Base-by-base conservation (phyloP, 2,888 invertebrate genomes). In the Dynastes maya region DNA sequence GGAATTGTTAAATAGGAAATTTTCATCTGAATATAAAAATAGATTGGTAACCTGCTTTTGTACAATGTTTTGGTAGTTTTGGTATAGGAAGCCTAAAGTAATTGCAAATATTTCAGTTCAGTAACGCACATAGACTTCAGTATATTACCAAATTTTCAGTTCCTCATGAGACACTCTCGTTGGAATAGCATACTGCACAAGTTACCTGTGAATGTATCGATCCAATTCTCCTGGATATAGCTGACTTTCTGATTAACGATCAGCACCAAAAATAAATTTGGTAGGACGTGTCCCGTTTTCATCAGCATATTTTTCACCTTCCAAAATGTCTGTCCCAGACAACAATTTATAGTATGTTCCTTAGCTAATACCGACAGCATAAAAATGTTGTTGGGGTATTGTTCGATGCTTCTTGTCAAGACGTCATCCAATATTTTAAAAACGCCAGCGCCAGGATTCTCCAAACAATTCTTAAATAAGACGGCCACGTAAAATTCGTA, bases 361-460 rank as follows among this genome's bases (percentile, higher is more conserved):
- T 88, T 88, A n/a, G 90, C 89, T 78, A 90, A 85, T 22, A 90
- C 86, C 49, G 91, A 89, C 37, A 93, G 85, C 8, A 93, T 84
- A 78, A 89, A 90, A 72, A 92, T 87, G 86, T 94, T 94, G 79
- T 92, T 90, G 0, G 93, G 92, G 85, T 90, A 93, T 45, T 88
- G 88, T 6, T 85, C 83, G 1, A 92, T 84, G 0, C 90, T 90
- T 40, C 86, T 84, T 58, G 84, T 83, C 45, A 91, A 82, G 27
- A 88, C 88, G 37, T 88, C 86, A 77, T 89, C 88, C 27, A 91
- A 82, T 3, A 89, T 81, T n/a, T 86, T 85, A 81, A 87, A 89
- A 2, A 88, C 84, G 13, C 89, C 88, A 55, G 84, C 84, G 51
- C 88, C 89, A 13, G 86, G 85, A 77, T 85, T 83, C 61, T 85